phyloP scores from a whole-genome alignment of 2,113 vertebrate species.

The Eurypyga helias region DNA sequence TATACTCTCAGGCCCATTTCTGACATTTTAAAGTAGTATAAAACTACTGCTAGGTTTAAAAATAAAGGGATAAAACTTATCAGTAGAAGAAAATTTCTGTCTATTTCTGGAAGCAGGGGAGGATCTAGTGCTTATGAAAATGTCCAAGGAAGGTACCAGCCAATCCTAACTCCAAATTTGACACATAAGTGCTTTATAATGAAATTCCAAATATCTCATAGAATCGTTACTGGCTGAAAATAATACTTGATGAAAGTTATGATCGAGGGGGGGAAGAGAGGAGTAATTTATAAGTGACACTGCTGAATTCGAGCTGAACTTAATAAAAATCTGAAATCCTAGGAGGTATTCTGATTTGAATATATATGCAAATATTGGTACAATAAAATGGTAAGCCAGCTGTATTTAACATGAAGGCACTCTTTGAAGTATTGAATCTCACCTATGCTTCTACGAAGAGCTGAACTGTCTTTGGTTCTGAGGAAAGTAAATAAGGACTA shows the following conservation, averaged over 20 bases:
- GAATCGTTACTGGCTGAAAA: neutral
- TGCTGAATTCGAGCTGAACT: neutral
- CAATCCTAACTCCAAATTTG: neutral
- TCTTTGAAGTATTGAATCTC: neutral
- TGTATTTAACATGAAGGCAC: neutral
- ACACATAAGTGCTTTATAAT: neutral
- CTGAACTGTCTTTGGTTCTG: neutral
- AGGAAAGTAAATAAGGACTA: neutral
- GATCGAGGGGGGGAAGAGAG: fast-evolving
- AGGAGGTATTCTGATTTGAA: neutral
- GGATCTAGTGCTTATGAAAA: neutral
- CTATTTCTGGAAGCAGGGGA: neutral
- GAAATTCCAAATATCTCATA: neutral
- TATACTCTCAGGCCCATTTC: neutral
- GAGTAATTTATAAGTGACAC: neutral
- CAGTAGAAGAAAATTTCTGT: neutral
- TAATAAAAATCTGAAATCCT: neutral
- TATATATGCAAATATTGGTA: neutral
- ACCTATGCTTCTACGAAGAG: neutral
- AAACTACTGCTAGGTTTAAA: neutral
- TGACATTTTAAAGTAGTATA: neutral
- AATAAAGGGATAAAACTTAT: neutral
- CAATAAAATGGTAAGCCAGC: neutral
- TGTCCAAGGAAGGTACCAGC: neutral
- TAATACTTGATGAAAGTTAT: neutral